Evolutionary conservation across 2,888 invertebrate species (phyloP).

Genomic region (Chrysotoxum bicinctum): DNA sequence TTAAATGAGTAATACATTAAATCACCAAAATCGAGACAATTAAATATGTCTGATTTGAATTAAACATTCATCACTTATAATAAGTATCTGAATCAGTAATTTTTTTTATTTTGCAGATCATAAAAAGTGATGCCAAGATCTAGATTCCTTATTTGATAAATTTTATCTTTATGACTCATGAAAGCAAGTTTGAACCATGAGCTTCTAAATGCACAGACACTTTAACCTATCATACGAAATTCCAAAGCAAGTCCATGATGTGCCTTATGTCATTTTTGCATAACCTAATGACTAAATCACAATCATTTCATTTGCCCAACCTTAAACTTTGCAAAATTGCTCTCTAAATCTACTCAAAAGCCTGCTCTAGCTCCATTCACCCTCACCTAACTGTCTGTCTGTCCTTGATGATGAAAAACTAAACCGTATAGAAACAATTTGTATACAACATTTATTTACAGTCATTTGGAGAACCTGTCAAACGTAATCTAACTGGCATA

Average conservation of each 20-base stretch:
- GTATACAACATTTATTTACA: slow-evolving; percentile 16
- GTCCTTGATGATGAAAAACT: slow-evolving; percentile 49
- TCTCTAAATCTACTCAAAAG: neutral
- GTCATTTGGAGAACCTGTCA: slow-evolving; percentile 59
- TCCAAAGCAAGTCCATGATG: slow-evolving; percentile 3
- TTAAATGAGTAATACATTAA: slow-evolving; percentile 5
- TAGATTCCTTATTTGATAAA: neutral
- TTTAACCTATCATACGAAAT: neutral
- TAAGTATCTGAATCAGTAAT: neutral
- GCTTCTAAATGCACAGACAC: neutral
- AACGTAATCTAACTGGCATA: slow-evolving; percentile 49
- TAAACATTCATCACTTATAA: slow-evolving; percentile 10
- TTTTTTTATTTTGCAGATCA: neutral
- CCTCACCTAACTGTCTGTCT: neutral
- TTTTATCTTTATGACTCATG: neutral
- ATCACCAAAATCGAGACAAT: neutral
- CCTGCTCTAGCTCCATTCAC: neutral
- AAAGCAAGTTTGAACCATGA: neutral
- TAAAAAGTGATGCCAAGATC: slow-evolving; percentile 7
- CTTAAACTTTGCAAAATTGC: slow-evolving; percentile 1
- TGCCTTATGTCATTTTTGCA: neutral
- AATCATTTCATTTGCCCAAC: slow-evolving; percentile 23
- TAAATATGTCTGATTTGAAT: slow-evolving; percentile 2
- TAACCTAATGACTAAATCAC: slow-evolving; percentile 19
- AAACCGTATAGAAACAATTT: slow-evolving; percentile 9